Evolutionary conservation across 2,797 vertebrate species (phyloP), one percentile per base, ranked within the genome.

Genomic region (Remorina albescens): DNA sequence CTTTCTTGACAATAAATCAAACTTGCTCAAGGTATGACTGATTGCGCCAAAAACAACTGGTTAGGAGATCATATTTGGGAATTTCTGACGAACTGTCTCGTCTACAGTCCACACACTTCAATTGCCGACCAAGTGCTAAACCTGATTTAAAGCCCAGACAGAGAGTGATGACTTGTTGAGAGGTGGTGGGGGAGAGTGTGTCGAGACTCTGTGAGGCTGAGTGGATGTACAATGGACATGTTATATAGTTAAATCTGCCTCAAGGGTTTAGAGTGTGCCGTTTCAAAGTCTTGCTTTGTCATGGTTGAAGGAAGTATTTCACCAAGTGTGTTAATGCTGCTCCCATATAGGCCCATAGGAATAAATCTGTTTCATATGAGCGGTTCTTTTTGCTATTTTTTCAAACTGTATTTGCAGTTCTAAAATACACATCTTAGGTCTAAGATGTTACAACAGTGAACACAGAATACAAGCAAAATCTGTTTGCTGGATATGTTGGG

Each of bases 391-490:
- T 69, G 19, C 18, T 26, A 34, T 54, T 56, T 57, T 32, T 69
- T 37, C 56, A 51, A 81, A 81, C 37, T 57, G 36, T 50, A 78
- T 57, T 36, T 58, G 53, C 13, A 25, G 58, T 57, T 78, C 26
- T 60, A 44, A 70, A 74, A 65, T 65, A 60, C 23, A 62, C 64
- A 62, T 62, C 59, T 75, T 34, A 65, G 56, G 36, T 44, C n/a
- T 26, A 32, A 54, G 41, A 32, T 34, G 39, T 78, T 72, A 26
- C 44, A 54, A 57, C 61, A 55, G 53, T 61, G 30, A 56, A 55
- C 32, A 69, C 42, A 56, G 46, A 71, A 79, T 28, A 86, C 78
- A 91, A 80, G 71, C n/a, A 12, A 47, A 74, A 66, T 74, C 80
- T 90, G 86, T 91, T 72, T 59, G 41, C 12, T 57, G 26, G 53